Evolutionary conservation across 53 echinoderm and acorn worm species (phyloP).

Genomic region (Antedon mediterranea): DNA sequence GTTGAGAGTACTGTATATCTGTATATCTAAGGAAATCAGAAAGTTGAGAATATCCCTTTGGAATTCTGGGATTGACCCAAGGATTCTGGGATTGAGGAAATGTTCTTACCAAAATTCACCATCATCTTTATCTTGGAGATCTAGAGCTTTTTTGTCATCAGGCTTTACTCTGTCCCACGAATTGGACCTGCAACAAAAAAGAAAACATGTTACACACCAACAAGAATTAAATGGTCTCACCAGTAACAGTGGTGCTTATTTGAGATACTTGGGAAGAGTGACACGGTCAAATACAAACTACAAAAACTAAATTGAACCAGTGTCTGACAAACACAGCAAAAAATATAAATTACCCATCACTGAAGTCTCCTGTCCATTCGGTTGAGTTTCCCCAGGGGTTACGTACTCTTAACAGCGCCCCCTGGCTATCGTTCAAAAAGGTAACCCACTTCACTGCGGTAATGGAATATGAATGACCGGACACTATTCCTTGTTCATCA

Average conservation of each 20-base stretch:
- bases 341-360: slow-evolving; percentile 29
- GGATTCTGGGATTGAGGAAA: no score
- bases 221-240: no score
- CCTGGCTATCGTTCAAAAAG: slow-evolving; percentile 4
- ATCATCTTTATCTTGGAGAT: slow-evolving; percentile 17
- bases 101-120: slow-evolving; percentile 59
- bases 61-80: no score
- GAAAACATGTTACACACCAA: no score
- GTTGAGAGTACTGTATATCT: no score
- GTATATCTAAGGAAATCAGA: no score
- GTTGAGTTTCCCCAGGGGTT: slow-evolving; percentile 64
- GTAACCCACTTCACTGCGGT: slow-evolving; percentile 30
- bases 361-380: slow-evolving; percentile 66
- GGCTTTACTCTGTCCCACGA: slow-evolving; percentile 32
- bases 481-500: slow-evolving; percentile 46
- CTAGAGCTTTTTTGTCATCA: slow-evolving; percentile 11
- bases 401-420: slow-evolving; percentile 36
- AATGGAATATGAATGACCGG: slow-evolving; percentile 56
- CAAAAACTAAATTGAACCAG: no score
- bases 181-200: slow-evolving; percentile 24
- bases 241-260: no score
- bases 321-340: no score
- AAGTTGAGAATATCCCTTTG: no score
- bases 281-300: no score
- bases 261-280: no score